Base-by-base conservation (phyloP, 2,797 vertebrate species). In the Fistularia tabacaria region DNA sequence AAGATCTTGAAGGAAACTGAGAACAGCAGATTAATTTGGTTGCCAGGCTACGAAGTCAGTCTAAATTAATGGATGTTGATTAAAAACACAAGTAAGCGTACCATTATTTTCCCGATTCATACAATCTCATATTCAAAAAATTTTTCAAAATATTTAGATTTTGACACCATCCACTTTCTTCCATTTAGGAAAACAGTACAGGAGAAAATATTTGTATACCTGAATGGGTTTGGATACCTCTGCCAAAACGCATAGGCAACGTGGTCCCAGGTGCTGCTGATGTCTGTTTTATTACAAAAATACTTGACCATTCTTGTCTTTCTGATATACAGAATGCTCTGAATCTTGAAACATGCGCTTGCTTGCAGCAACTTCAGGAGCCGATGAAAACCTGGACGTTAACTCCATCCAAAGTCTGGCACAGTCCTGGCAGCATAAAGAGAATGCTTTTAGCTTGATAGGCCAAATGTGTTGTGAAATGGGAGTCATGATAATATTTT, bases 171-270 rank as follows among this genome's bases (percentile, higher is more conserved):
- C 8, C 25, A 3, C 8, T 25, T 25, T 25, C 25, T 25, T 25
- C 25, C 25, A 25, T 25, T 25, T 5, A 25, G 5, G 25, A 7
- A 45, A 3, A 25, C n/a, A n/a, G 13, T 46, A 13, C 7, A 7
- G 14, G 6, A 46, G 7, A 6, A 1, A 8, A 51, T 36, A 7
- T 40, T 9, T 58, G 1, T 6, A 11, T 88, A 92, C 90, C 90
- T 92, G 87, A 89, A 92, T 13, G 91, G 91, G 57, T 92, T 92
- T 0, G 91, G 91, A 55, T 92, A 92, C 50, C 89, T 82, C 81
- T 89, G 90, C 89, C 91, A 92, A 65, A 91, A 91, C 40, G 90
- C 91, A 63, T 87, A 87, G 61, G 83, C 86, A 53, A 92, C 90
- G 12, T 88, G 85, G 71, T 92, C 90, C 90, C 90, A 92, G 1